phyloP scores from a whole-genome alignment of 2,888 invertebrate genomes.

The Oscheius sp. region DNA sequence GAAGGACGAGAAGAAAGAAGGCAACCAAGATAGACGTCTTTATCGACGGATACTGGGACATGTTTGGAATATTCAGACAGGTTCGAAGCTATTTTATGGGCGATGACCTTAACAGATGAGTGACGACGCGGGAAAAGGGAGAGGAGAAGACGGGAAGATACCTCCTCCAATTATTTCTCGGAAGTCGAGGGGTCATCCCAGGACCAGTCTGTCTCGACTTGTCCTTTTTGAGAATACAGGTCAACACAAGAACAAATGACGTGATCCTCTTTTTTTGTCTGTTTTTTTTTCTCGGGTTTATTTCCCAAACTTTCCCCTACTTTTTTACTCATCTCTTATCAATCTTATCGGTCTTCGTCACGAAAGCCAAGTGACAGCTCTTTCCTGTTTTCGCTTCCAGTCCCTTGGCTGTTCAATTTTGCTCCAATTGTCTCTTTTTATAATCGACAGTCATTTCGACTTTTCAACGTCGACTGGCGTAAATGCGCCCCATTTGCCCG shows the following conservation, averaged over 20 bases:
- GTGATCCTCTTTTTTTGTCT: too few species aligned
- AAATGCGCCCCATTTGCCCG: not conserved
- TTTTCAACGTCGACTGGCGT: not conserved
- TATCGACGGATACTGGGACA: too few species aligned
- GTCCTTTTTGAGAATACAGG: too few species aligned
- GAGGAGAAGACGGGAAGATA: not conserved
- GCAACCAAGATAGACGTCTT: constrained; percentile 29
- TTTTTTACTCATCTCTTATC: not conserved
- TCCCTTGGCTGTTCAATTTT: too few species aligned
- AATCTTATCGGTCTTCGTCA: not conserved
- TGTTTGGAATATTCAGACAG: too few species aligned
- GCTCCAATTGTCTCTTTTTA: too few species aligned
- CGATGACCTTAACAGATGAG: not conserved
- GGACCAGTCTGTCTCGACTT: too few species aligned
- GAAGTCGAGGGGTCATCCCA: not conserved
- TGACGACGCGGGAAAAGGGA: not conserved
- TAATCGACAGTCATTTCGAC: too few species aligned
- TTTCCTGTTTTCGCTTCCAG: too few species aligned
- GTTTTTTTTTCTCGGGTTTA: too few species aligned
- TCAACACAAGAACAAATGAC: too few species aligned
- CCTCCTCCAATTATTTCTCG: constrained; percentile 4
- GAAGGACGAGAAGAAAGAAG: constrained; percentile 46
- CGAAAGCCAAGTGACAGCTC: not conserved
- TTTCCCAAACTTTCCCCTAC: not conserved
- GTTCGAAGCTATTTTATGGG: too few species aligned